A percentile compares a stretch with the other conserved stretches of the same genome.
These are phyloP conservation scores for Heteromyza rotundicornis DNA, from an alignment of 2,888 invertebrate species.

Conservation along the genomic window DNA sequence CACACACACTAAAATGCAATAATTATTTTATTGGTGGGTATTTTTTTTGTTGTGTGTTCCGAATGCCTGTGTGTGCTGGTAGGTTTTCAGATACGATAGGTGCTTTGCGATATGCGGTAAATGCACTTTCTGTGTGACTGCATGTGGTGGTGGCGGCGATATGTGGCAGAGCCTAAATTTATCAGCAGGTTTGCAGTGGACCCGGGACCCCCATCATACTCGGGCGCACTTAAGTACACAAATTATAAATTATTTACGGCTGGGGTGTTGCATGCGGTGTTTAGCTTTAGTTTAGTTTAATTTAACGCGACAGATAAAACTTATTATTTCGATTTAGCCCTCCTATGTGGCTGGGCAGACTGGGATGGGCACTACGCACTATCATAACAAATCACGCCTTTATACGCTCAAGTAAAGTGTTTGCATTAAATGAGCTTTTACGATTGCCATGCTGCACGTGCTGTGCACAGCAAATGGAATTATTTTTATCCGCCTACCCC, in stretches of 20 bases:
- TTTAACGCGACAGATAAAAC: constrained; percentile 23
- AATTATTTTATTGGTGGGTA: constrained; percentile 19
- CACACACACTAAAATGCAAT: constrained; percentile 16
- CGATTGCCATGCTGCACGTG: no score
- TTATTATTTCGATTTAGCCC: constrained; percentile 24
- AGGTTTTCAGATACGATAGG: background rate
- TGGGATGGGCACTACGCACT: no score
- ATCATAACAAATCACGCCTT: no score
- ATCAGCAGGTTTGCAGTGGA: no score
- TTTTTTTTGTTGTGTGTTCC: background rate
- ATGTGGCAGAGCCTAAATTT: no score
- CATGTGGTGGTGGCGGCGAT: background rate
- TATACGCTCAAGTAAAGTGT: no score
- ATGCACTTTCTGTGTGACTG: background rate
- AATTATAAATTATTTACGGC: constrained; percentile 15
- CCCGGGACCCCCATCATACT: no score
- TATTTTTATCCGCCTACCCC: no score
- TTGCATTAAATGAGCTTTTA: no score
- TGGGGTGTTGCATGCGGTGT: background rate
- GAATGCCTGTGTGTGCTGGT: background rate
- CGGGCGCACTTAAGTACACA: constrained; percentile 7
- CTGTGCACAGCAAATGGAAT: no score
- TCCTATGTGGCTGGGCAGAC: no score
- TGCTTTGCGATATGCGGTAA: background rate
- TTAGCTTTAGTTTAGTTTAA: constrained; percentile 22